Conservation (phyloP, 1,140 invertebrate species). For the Drosophila cardini region DNA sequence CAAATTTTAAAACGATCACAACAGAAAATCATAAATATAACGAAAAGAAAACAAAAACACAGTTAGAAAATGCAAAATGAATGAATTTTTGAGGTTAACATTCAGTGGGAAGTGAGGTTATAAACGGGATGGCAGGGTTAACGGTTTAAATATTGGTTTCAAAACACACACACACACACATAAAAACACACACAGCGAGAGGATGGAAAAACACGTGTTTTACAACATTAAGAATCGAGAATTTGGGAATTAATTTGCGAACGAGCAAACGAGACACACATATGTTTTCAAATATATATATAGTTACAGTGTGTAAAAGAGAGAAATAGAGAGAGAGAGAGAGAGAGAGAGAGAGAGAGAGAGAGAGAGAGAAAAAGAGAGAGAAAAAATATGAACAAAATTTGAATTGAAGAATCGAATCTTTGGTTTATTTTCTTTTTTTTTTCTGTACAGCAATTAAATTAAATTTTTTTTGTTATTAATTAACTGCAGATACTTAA, state of each 20-base stretch:
- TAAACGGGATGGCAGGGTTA: neutral
- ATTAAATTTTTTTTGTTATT: conserved; percentile 32
- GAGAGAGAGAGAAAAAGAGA: conserved; percentile 9
- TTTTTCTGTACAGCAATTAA: conserved; percentile 45
- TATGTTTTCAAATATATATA: conserved; percentile 2
- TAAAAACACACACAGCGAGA: conserved; percentile 31
- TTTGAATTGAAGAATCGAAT: conserved; percentile 58
- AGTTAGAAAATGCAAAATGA: conserved; percentile 3
- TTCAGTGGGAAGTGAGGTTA: neutral
- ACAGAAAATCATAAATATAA: conserved; percentile 15
- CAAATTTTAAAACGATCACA: conserved; percentile 10
- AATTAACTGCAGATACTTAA: conserved; percentile 27
- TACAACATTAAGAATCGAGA: conserved; percentile 48
- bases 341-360: conserved; percentile 47
- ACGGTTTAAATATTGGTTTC: neutral
- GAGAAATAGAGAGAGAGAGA: conserved; percentile 44
- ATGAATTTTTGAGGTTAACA: conserved; percentile 19
- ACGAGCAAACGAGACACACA: conserved; percentile 14
- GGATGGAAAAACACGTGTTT: conserved; percentile 28
- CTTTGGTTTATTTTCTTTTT: conserved; percentile 29
- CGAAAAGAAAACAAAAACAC: conserved; percentile 22
- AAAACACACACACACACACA: conserved; percentile 30
- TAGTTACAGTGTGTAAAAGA: conserved; percentile 26
- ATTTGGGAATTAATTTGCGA: conserved; percentile 21
- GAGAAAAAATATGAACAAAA: conserved; percentile 61